Conservation (phyloP, 2,113 vertebrate genomes). For the Pelvicachromis taeniatus region DNA sequence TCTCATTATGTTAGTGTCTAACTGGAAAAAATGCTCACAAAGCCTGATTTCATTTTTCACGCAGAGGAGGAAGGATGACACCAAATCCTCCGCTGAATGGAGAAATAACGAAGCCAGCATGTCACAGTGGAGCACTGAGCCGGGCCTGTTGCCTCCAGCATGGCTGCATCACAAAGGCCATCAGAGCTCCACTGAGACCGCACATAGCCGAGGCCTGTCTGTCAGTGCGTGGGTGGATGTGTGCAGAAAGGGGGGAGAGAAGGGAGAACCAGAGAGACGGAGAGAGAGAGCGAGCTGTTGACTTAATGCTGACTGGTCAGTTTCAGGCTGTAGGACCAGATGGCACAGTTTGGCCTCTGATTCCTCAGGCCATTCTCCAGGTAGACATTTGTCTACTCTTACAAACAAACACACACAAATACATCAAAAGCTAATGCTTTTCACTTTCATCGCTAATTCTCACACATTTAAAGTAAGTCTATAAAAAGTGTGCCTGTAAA, state of each 20-base stretch:
- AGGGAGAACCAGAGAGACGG: not conserved
- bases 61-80: slow-evolving; percentile 13
- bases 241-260: not conserved
- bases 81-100: slow-evolving; percentile 27
- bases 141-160: slow-evolving; percentile 47
- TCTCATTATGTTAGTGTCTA: not conserved
- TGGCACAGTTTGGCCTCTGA: slow-evolving; percentile 55
- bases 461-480: not conserved
- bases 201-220: slow-evolving; percentile 37
- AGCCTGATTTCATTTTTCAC: slow-evolving; percentile 32
- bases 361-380: slow-evolving; percentile 29
- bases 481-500: not conserved
- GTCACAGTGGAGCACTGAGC: slow-evolving; percentile 31
- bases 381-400: not conserved
- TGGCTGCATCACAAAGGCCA: slow-evolving; percentile 54
- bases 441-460: not conserved
- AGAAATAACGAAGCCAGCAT: slow-evolving; percentile 50
- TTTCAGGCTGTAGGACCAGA: slow-evolving; percentile 46
- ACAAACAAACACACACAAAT: not conserved
- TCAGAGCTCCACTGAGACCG: slow-evolving; percentile 30
- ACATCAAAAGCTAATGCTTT: not conserved
- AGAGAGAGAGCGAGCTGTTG: not conserved
- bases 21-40: not conserved
- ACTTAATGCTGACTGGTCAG: slow-evolving; percentile 60
- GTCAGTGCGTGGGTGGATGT: slow-evolving; percentile 43